Evolutionary conservation across 2,797 vertebrate species (phyloP).

Genomic region (Microctenopoma stevenorrisi): DNA sequence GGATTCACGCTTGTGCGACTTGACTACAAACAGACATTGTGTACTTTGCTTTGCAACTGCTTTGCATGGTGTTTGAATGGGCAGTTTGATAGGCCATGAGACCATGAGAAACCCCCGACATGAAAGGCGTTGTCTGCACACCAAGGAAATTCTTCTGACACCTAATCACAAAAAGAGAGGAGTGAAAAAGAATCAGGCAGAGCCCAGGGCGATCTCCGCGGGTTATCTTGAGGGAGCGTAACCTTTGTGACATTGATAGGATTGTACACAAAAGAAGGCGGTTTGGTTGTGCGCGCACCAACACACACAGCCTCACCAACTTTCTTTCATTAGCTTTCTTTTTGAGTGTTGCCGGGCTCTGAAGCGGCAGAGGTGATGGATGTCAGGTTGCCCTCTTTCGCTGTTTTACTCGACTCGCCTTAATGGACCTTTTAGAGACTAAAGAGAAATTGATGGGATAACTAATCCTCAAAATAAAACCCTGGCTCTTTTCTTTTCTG

Average conservation of each 20-base stretch:
- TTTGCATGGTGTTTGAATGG: constrained; percentile 70
- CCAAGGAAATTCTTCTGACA: constrained; percentile 86
- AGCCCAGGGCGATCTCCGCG: constrained; percentile 80
- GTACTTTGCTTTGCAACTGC: constrained; percentile 60
- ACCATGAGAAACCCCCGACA: constrained; percentile 80
- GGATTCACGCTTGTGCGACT: constrained; percentile 44
- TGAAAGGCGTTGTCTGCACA: constrained; percentile 85
- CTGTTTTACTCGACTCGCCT: constrained; percentile 50
- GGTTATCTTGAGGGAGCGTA: constrained; percentile 83
- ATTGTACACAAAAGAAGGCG: constrained; percentile 80
- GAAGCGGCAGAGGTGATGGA: constrained; percentile 71
- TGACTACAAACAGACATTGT: constrained; percentile 74
- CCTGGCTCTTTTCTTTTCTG: constrained; percentile 19
- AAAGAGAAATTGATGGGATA: constrained; percentile 63
- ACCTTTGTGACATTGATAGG: constrained; percentile 88
- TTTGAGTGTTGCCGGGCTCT: constrained; percentile 47
- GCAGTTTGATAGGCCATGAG: constrained; percentile 58
- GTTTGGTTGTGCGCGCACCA: constrained; percentile 44
- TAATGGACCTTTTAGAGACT: constrained; percentile 68
- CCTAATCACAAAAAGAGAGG: constrained; percentile 81
- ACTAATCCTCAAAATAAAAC: constrained; percentile 53
- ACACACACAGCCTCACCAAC: constrained; percentile 43
- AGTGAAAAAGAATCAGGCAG: constrained; percentile 70
- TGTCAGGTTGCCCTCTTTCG: constrained; percentile 69
- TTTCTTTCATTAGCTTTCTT: constrained; percentile 62